Conservation (phyloP, 2,113 vertebrate genomes). For the Dasyornis broadbenti region DNA sequence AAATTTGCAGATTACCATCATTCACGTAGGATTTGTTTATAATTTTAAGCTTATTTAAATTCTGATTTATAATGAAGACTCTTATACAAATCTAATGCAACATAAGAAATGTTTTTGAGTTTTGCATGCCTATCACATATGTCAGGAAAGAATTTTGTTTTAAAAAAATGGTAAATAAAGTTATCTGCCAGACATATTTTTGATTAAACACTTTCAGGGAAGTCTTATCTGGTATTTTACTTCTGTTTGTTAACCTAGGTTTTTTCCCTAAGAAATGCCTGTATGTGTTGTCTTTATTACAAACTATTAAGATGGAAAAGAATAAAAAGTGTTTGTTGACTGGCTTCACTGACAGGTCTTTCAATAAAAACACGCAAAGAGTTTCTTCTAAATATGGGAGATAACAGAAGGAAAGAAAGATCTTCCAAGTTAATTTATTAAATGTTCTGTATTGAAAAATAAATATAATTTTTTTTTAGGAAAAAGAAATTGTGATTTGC, state of each 20-base stretch:
- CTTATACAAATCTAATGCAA: neutral
- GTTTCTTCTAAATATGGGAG: neutral
- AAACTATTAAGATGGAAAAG: neutral
- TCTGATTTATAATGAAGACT: neutral
- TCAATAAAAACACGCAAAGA: neutral
- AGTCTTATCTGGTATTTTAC: neutral
- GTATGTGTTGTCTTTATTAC: neutral
- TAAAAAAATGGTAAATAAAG: neutral
- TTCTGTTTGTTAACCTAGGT: neutral
- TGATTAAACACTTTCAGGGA: neutral
- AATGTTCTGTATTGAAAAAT: neutral
- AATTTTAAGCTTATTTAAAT: neutral
- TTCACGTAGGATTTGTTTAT: neutral
- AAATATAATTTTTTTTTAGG: neutral
- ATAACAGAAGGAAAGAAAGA: neutral
- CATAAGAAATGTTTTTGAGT: neutral
- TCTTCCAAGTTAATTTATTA: neutral
- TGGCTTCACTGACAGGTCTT: neutral
- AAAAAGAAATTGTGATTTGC: neutral
- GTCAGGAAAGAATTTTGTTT: neutral
- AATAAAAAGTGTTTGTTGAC: neutral
- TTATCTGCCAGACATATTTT: neutral
- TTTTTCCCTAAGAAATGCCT: neutral
- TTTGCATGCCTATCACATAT: accelerated
- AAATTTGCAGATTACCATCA: neutral